phyloP scores from a whole-genome alignment of 1,140 invertebrate genomes.

The Leptopilina clavipes region DNA sequence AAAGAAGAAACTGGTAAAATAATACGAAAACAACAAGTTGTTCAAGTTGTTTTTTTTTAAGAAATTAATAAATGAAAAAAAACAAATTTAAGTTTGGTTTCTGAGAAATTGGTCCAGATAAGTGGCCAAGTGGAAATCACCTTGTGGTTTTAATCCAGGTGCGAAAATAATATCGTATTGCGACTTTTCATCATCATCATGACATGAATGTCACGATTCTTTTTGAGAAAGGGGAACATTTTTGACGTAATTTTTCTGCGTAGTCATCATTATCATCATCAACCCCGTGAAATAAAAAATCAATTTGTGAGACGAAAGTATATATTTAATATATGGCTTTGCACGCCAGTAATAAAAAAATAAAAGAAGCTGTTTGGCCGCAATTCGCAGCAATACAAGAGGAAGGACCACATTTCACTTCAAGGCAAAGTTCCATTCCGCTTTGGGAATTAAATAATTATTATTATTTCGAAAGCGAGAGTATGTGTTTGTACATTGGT shows the following conservation, averaged over 20 bases:
- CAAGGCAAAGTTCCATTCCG: slow-evolving; percentile 6
- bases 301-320: slow-evolving; percentile 38
- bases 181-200: slow-evolving; percentile 11
- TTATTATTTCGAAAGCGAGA: slow-evolving; percentile 61
- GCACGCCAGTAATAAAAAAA: too few species aligned
- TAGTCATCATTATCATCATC: too few species aligned
- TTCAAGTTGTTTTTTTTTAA: too few species aligned
- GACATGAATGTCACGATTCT: neutral
- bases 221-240: neutral
- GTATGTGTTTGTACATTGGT: slow-evolving; percentile 53
- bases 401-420: slow-evolving; percentile 42
- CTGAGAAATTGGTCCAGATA: slow-evolving; percentile 15
- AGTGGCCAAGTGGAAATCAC: neutral
- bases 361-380: slow-evolving; percentile 36
- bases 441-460: slow-evolving; percentile 58
- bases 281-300: neutral
- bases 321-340: too few species aligned
- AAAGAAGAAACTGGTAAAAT: too few species aligned
- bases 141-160: slow-evolving; percentile 14
- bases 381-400: too few species aligned
- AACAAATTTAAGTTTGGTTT: neutral
- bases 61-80: too few species aligned
- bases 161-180: slow-evolving; percentile 2
- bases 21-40: too few species aligned
- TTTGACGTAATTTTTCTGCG: slow-evolving; percentile 31